Evolutionary conservation across 1,140 invertebrate species (phyloP), one percentile per base, ranked within the genome.

Genomic region (Trinorchestia longiramus): DNA sequence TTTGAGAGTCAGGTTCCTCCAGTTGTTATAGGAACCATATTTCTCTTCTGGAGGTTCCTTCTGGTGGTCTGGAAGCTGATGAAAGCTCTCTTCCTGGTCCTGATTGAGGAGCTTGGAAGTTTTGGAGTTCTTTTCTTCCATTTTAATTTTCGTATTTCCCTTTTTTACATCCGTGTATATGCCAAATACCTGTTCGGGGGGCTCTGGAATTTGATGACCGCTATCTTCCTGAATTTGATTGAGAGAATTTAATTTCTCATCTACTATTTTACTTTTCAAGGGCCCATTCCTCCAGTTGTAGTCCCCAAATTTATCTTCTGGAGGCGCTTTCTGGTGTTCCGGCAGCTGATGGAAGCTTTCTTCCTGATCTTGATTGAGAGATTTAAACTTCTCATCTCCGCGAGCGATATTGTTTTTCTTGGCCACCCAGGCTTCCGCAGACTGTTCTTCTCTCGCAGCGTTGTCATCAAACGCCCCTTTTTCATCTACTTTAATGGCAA

Each of bases 201-300:
- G 62, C 62, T 77, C 62, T 19, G 62, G 11, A 77, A 77, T 77
- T 36, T 77, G 62, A 77, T 77, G 62, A 15, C 1, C 28, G 62
- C 62, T 77, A 19, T 77, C 62, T 77, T 77, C 62, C 36, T 77
- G 62, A 77, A 77, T 23, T 36, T 77, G 62, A 77, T 77, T 77
- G 62, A 77, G 62, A 19, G 62, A 19, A 77, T 77, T 77, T 36
- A 77, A 36, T 77, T 77, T 77, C 3, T 91, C 88, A 43, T 91
- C 88, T 28, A 43, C 88, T 44, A 43, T 91, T 91, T 91, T 91
- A 23, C 4, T 42, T 41, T 91, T 42, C 41, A 91, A 43, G 28
- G 19, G 88, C 11, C 28, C 62, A 53, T 96, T 96, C 28, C 96
- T 42, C 94, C 96, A 96, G 96, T 96, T 95, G 88, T 91, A 91